Evolutionary conservation across 2,888 invertebrate species (phyloP), one percentile per base, ranked within the genome.

Genomic region (Palloptera scutellata): DNA sequence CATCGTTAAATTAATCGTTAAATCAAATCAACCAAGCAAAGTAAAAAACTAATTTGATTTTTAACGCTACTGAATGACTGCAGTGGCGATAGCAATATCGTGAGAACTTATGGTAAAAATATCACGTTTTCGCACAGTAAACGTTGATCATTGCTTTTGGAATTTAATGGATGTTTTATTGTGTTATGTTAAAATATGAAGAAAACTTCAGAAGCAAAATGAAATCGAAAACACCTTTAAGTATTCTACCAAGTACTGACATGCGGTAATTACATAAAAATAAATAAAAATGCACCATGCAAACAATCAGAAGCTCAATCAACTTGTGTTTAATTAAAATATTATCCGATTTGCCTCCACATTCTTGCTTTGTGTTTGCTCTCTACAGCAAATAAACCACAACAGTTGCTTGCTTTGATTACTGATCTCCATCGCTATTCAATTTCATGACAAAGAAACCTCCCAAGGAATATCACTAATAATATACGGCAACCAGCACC

Each of bases 401-500:
- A 30, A 30, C 30, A 30, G 6, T 30, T 30, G 3, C 30, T 30
- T 30, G 6, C 30, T 30, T 76, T 79, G 80, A 79, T 79, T 79
- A 76, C 79, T 77, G 78, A 79, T 79, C 77, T 75, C 74, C 78
- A 79, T 78, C 78, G 17, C 11, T 41, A 54, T 48, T 53, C 66
- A 66, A 60, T 60, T 60, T 66, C 60, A 54, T 60, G 60, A 48
- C 54, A 61, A 66, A 66, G 54, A 58, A 60, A 65, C 53, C 60
- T 65, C 65, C 59, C 53, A 60, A 54, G 60, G 53, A 45, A 48
- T 48, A 48, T n/a, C 30, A 30, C 54, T 54, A 54, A 62, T 15
- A 42, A 42, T n/a, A 20, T 17, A n/a, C 17, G 43, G 40, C 9
- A n/a, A 52, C 11, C 30, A 59, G 58, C 5, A 42, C 41, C n/a